Conservation (phyloP, 2,113 vertebrate species). For the Lepidothrix coronata region DNA sequence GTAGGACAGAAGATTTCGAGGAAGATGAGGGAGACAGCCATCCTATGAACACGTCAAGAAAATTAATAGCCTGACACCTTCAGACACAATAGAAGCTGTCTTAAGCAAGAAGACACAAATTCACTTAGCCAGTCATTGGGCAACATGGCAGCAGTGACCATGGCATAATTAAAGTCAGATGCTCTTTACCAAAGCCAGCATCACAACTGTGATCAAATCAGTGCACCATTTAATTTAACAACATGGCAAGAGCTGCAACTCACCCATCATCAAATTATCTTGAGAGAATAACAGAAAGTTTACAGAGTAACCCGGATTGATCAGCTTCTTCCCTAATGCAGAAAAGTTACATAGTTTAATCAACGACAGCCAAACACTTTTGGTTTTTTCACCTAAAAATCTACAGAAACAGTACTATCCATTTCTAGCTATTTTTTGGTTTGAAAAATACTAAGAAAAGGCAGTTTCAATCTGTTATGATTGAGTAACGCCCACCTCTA, state of each 20-base stretch:
- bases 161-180: background rate
- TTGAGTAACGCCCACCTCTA: background rate
- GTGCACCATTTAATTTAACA: background rate
- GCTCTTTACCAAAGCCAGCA: background rate
- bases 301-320: background rate
- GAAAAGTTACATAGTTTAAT: background rate
- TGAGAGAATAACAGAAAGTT: background rate
- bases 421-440: background rate
- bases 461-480: background rate
- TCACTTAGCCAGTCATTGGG: background rate
- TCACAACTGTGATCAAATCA: background rate
- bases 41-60: background rate
- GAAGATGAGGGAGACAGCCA: background rate
- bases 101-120: background rate
- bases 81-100: background rate
- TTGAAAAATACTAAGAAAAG: background rate
- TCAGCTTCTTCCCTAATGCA: background rate
- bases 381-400: background rate
- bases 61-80: background rate
- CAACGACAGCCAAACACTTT: background rate
- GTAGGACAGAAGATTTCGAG: background rate
- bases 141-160: background rate
- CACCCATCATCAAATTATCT: background rate
- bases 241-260: background rate
- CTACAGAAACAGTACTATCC: background rate